Percentiles rank a stretch among this genome's conserved stretches.
Conservation (phyloP, 2,113 vertebrate genomes). For the Smithornis capensis region DNA sequence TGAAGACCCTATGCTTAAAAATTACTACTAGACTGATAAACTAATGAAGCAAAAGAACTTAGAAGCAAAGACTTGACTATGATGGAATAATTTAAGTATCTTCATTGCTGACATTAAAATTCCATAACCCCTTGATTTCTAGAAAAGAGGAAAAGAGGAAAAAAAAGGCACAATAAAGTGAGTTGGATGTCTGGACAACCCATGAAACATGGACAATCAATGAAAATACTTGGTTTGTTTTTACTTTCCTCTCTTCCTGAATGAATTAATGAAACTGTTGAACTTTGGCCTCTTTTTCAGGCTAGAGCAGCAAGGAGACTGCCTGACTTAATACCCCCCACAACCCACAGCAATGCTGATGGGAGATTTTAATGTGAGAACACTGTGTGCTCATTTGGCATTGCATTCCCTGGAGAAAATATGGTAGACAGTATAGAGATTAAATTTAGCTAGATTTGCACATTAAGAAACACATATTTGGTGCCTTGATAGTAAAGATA, state of each 20-base stretch:
- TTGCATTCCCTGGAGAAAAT: conserved; percentile 39
- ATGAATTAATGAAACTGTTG: conserved; percentile 69
- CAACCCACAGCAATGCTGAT: conserved; percentile 39
- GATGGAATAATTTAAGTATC: not conserved
- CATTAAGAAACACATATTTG: conserved; percentile 36
- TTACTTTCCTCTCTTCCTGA: conserved; percentile 69
- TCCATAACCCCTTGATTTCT: not conserved
- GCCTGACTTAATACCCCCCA: conserved; percentile 41
- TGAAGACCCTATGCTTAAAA: not conserved
- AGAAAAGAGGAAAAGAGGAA: not conserved
- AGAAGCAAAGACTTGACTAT: not conserved
- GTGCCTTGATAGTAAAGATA: conserved; percentile 53
- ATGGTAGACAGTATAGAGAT: conserved; percentile 11
- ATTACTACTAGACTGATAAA: not conserved
- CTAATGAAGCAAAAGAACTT: not conserved
- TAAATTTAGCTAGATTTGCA: conserved; percentile 43
- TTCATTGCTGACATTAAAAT: not conserved
- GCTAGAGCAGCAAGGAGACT: conserved; percentile 20
- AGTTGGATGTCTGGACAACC: not conserved
- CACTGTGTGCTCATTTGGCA: conserved; percentile 22
- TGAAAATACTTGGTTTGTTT: conserved; percentile 60
- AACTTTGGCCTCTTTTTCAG: conserved; percentile 67
- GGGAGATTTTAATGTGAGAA: conserved; percentile 64
- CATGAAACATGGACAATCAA: conserved; percentile 43
- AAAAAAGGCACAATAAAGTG: not conserved